Evolutionary conservation across 2,888 invertebrate genomes (phyloP).

Genomic region (Leucophora obtusa): DNA sequence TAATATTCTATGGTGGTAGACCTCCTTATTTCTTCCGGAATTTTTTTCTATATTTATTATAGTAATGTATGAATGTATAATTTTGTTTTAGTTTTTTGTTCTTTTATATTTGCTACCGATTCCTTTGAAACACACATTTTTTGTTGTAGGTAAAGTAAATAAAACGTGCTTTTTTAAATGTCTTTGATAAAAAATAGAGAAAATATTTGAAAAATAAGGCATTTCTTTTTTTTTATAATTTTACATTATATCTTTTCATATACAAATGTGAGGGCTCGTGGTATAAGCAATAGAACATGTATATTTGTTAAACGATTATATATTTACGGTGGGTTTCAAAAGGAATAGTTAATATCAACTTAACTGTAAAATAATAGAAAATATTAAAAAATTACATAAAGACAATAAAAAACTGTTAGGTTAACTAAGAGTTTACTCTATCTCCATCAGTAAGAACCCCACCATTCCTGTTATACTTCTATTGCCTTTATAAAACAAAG

Average conservation of each 20-base stretch:
- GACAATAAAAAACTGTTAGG: too few relatives aligned
- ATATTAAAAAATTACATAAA: too few relatives aligned
- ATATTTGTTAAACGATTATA: too few relatives aligned
- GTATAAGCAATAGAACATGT: too few relatives aligned
- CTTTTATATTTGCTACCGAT: slow-evolving; percentile 5
- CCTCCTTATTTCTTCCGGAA: slow-evolving; percentile 26
- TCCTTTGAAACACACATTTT: slow-evolving; percentile 30
- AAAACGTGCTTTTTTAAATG: slow-evolving; percentile 30
- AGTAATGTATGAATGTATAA: slow-evolving; percentile 27
- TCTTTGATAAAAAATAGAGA: slow-evolving; percentile 40
- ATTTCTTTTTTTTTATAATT: neutral
- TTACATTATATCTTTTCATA: neutral
- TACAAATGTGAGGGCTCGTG: neutral
- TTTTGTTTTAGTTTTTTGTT: slow-evolving; percentile 15
- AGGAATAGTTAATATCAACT: too few relatives aligned
- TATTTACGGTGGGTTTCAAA: too few relatives aligned
- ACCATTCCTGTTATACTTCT: too few relatives aligned
- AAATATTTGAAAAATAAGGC: neutral
- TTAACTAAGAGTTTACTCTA: too few relatives aligned
- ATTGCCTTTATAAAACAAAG: too few relatives aligned
- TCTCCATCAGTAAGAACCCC: too few relatives aligned
- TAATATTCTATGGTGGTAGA: slow-evolving; percentile 27
- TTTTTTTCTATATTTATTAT: slow-evolving; percentile 13
- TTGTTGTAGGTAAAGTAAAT: slow-evolving; percentile 51
- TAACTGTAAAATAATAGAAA: too few relatives aligned